Percentiles rank a stretch among this genome's conserved stretches.
Evolutionary conservation across 1,140 invertebrate species (phyloP).

Genomic region (Meloidogyne chitwoodi): DNA sequence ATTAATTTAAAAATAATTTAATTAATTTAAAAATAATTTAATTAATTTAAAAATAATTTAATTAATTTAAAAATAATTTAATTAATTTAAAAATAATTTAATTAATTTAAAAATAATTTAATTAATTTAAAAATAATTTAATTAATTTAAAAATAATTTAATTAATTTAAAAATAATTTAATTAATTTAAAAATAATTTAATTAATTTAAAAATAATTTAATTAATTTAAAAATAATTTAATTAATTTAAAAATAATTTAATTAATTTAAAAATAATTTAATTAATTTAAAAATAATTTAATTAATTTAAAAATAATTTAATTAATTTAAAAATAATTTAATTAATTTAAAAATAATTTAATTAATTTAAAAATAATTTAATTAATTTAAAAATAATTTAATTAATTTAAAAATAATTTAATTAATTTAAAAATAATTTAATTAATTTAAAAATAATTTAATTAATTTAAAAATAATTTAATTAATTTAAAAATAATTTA

Average conservation of each 20-base stretch:
- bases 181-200: constrained; percentile 13
- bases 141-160: constrained; percentile 13
- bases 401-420: constrained; percentile 13
- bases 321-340: constrained; percentile 13
- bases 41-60: constrained; percentile 13
- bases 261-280: constrained; percentile 13
- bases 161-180: constrained; percentile 13
- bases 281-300: constrained; percentile 13
- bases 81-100: constrained; percentile 13
- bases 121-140: constrained; percentile 13
- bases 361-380: constrained; percentile 13
- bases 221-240: constrained; percentile 13
- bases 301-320: constrained; percentile 13
- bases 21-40: constrained; percentile 13
- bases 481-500: constrained; percentile 13
- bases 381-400: constrained; percentile 13
- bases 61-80: constrained; percentile 13
- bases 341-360: constrained; percentile 13
- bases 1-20: constrained; percentile 13
- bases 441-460: constrained; percentile 13
- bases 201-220: constrained; percentile 13
- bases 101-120: constrained; percentile 13
- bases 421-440: constrained; percentile 13
- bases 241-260: constrained; percentile 13
- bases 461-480: constrained; percentile 13